Conservation (phyloP, 2,113 vertebrate genomes). For the Paracanthobrama guichenoti region DNA sequence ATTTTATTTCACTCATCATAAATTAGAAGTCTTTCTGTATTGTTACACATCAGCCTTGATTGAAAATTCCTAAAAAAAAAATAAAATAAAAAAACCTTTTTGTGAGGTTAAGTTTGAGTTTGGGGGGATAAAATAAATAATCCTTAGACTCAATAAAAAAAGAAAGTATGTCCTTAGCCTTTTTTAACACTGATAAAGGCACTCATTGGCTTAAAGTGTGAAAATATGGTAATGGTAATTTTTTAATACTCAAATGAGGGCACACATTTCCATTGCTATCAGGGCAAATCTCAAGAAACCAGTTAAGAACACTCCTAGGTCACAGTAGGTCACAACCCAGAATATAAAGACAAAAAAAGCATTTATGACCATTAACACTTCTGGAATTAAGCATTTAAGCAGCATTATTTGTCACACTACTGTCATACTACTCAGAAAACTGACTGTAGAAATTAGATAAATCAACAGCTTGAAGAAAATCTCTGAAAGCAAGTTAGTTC, state of each 20-base stretch:
- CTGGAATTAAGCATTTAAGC: not conserved
- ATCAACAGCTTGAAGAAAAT: not conserved
- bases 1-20: not conserved
- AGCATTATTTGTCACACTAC: not conserved
- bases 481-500: not conserved
- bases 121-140: not conserved
- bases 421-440: not conserved
- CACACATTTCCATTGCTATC: not conserved
- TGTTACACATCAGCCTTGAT: not conserved
- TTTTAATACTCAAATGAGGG: not conserved
- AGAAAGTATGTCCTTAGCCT: not conserved
- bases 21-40: not conserved
- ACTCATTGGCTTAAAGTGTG: slow-evolving; percentile 22
- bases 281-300: not conserved
- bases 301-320: not conserved
- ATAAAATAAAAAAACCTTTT: too few species aligned
- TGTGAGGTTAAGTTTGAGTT: not conserved
- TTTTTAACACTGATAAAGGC: slow-evolving; percentile 17
- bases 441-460: too few species aligned
- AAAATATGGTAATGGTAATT: slow-evolving; percentile 5
- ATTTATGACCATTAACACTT: not conserved
- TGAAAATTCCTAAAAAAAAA: not conserved
- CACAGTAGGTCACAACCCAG: not conserved
- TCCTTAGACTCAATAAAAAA: not conserved
- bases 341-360: not conserved